Evolutionary conservation across 2,113 vertebrate genomes (phyloP).

Genomic region (Trogon surrucura): DNA sequence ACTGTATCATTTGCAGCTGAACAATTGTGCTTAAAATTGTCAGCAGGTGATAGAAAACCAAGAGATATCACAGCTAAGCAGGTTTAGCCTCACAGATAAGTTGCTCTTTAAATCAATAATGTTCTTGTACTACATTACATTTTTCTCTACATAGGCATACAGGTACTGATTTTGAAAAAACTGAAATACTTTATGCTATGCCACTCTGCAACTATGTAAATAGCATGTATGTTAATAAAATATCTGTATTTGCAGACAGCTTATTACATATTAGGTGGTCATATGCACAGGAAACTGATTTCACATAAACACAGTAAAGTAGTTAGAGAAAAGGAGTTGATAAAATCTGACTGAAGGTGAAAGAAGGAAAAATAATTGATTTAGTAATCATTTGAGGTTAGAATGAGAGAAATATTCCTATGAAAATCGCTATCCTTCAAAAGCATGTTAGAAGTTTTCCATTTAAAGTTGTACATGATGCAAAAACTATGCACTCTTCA

Average conservation of each 20-base stretch:
- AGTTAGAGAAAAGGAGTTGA: neutral
- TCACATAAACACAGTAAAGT: neutral
- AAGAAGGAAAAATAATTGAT: neutral
- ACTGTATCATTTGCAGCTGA: neutral
- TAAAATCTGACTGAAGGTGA: neutral
- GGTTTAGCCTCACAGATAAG: neutral
- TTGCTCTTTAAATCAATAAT: neutral
- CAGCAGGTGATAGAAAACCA: neutral
- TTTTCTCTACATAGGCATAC: neutral
- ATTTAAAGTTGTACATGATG: accelerated
- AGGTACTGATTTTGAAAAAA: neutral
- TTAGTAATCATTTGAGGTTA: neutral
- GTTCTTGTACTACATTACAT: neutral
- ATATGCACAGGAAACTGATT: neutral
- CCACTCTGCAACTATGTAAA: neutral
- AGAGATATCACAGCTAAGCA: neutral
- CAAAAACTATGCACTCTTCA: neutral
- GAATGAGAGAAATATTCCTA: neutral
- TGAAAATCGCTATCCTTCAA: neutral
- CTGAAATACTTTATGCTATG: neutral
- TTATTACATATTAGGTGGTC: neutral
- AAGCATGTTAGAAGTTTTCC: neutral
- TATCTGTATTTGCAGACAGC: neutral
- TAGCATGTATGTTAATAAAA: neutral
- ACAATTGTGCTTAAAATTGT: slow-evolving; percentile 5